These are phyloP conservation scores for Drosophila nigrodunni DNA, from an alignment of 1,140 invertebrate genomes.

Conservation along the genomic window DNA sequence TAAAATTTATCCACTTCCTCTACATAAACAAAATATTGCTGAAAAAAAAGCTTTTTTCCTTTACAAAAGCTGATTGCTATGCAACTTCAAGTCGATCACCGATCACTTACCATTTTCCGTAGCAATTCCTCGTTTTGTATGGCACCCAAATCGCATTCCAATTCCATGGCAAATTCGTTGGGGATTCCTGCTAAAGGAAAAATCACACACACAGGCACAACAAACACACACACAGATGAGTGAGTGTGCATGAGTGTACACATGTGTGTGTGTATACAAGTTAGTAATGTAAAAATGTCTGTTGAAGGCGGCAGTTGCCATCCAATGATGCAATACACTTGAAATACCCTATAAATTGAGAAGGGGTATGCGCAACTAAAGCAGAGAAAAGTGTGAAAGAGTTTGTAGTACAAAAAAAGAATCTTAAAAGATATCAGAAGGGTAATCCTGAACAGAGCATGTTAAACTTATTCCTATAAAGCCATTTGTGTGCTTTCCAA, in stretches of 20 bases:
- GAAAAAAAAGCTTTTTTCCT: no score
- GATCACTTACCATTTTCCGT: constrained; percentile 88
- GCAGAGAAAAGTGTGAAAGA: no score
- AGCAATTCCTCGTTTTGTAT: constrained; percentile 90
- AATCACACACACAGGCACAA: constrained; percentile 15
- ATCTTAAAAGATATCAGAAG: no score
- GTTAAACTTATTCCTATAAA: no score
- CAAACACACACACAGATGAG: neutral
- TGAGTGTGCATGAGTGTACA: no score
- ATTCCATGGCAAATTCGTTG: constrained; percentile 72
- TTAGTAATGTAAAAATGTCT: constrained; percentile 25
- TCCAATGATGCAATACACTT: constrained; percentile 43
- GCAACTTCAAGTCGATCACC: neutral
- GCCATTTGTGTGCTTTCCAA: no score
- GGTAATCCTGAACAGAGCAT: no score
- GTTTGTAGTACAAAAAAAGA: no score
- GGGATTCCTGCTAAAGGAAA: constrained; percentile 38
- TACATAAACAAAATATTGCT: no score
- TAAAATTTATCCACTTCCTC: no score
- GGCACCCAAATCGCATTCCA: constrained; percentile 87
- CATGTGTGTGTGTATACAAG: no score
- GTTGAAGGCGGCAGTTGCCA: constrained; percentile 29
- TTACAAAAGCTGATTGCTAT: constrained; percentile 13
- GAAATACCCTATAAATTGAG: neutral
- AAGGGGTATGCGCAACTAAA: neutral